These are phyloP conservation scores for Trichopoda pennipes DNA, from an alignment of 2,888 invertebrate genomes.

Conservation along the genomic window DNA sequence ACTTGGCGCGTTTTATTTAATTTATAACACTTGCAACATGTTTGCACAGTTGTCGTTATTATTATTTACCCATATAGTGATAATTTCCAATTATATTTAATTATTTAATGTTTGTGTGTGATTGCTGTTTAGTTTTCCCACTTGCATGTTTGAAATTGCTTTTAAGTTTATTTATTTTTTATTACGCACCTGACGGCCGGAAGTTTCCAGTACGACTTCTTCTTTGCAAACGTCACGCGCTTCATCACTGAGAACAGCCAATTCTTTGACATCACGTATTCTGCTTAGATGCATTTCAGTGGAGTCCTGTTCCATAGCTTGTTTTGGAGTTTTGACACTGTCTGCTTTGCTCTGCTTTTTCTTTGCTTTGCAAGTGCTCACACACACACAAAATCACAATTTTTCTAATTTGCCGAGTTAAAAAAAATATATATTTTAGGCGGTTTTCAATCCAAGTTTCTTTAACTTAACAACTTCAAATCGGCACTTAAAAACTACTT, in stretches of 20 bases:
- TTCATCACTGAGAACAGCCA: slow-evolving; percentile 76
- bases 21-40: slow-evolving; percentile 7
- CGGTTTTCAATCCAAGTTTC: slow-evolving; percentile 55
- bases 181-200: slow-evolving; percentile 72
- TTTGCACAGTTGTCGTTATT: background rate
- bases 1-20: slow-evolving; percentile 41
- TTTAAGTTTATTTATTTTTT: slow-evolving; percentile 50
- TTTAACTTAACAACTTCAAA: slow-evolving; percentile 43
- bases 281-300: slow-evolving; percentile 78
- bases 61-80: slow-evolving; percentile 25
- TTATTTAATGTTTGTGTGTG: slow-evolving; percentile 1
- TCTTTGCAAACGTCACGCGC: slow-evolving; percentile 78
- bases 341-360: slow-evolving; percentile 66
- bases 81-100: slow-evolving; percentile 7
- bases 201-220: slow-evolving; percentile 78
- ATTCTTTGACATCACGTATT: slow-evolving; percentile 78
- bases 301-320: slow-evolving; percentile 79
- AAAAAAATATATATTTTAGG: slow-evolving; percentile 60
- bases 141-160: slow-evolving; percentile 24
- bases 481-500: slow-evolving; percentile 57
- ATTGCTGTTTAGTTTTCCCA: slow-evolving; percentile 23
- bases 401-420: slow-evolving; percentile 61
- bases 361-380: slow-evolving; percentile 56
- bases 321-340: slow-evolving; percentile 61
- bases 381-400: slow-evolving; percentile 67